Conservation (phyloP, 2,113 vertebrate species). For the Chroicocephalus ridibundus region DNA sequence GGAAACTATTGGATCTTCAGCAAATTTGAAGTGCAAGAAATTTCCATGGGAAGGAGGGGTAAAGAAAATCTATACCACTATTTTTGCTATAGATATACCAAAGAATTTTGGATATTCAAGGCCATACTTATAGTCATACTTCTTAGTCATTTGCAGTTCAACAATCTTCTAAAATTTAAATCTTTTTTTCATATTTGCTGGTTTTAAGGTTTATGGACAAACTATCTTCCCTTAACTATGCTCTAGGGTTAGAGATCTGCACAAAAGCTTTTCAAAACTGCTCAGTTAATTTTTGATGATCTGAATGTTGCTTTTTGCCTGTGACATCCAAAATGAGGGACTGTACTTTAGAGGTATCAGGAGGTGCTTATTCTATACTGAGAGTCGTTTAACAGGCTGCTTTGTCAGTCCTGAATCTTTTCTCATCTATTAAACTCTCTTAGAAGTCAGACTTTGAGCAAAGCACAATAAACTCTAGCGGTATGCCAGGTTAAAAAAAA, state of each 20-base stretch:
- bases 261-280: neutral
- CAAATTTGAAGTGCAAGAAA: neutral
- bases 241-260: neutral
- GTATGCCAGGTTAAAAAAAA: neutral
- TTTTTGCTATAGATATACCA: neutral
- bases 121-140: neutral
- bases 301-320: neutral
- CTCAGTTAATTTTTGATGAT: neutral
- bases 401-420: neutral
- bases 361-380: neutral
- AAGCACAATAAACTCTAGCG: neutral
- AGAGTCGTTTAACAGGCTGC: neutral
- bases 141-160: neutral
- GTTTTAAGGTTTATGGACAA: neutral
- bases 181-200: neutral
- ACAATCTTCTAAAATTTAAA: neutral
- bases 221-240: neutral
- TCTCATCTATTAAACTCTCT: neutral
- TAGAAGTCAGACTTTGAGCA: neutral
- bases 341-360: neutral
- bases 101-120: neutral
- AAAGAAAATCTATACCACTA: neutral
- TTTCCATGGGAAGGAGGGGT: neutral
- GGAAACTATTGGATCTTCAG: neutral
- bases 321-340: neutral